phyloP scores from a whole-genome alignment of 1,140 invertebrate genomes.

The Papilio xuthus region DNA sequence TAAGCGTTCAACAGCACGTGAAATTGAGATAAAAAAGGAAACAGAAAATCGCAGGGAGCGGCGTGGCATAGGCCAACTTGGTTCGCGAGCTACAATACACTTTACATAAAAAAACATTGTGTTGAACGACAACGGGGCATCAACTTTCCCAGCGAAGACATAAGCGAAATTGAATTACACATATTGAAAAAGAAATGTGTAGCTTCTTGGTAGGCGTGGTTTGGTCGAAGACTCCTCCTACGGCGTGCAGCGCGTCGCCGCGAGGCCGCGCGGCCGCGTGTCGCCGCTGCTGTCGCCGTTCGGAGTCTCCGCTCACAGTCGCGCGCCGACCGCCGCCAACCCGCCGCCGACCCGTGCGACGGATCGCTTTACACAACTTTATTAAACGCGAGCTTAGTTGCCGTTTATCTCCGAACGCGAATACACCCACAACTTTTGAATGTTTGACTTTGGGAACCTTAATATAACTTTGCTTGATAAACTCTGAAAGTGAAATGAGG shows the following conservation, averaged over 20 bases:
- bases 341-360: conserved; percentile 56
- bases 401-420: conserved; percentile 50
- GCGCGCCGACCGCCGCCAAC: conserved; percentile 42
- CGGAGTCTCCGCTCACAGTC: conserved; percentile 55
- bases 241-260: conserved; percentile 57
- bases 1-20: conserved; percentile 68
- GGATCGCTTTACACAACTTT: conserved; percentile 57
- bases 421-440: conserved; percentile 46
- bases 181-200: conserved; percentile 82
- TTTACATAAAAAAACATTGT: conserved; percentile 82
- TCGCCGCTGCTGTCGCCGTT: conserved; percentile 47
- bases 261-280: conserved; percentile 51
- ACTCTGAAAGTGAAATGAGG: conserved; percentile 50
- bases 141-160: conserved; percentile 81
- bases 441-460: conserved; percentile 55
- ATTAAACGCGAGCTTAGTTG: conserved; percentile 52
- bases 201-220: conserved; percentile 80
- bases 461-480: conserved; percentile 52
- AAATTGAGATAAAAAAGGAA: conserved; percentile 69
- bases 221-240: conserved; percentile 73
- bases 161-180: conserved; percentile 82
- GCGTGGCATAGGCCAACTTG: conserved; percentile 68
- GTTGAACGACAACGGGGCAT: conserved; percentile 80
- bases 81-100: conserved; percentile 79
- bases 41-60: conserved; percentile 69